Base-by-base conservation (phyloP, 2,888 invertebrate species). In the Xestia ashworthii region DNA sequence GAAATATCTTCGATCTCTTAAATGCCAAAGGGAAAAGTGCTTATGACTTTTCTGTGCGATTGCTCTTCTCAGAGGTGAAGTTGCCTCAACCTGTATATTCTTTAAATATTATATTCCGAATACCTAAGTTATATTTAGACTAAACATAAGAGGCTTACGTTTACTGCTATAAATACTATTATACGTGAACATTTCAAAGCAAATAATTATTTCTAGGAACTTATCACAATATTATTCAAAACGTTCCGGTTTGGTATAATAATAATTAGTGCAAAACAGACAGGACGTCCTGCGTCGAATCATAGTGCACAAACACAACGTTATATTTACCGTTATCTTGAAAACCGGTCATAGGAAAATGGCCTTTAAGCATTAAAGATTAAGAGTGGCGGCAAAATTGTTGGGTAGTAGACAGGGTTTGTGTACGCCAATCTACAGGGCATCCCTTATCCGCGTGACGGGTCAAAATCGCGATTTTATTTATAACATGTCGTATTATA, bases 401-500 rank as follows among this genome's bases (percentile, higher is more conserved):
- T 60, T 25, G 38, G 78, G 22, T 64, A 66, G 75, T 77, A 82
- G 85, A 62, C 11, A 48, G 41, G 48, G 71, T 65, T 80, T 73
- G 73, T 82, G 81, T 86, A 88, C 86, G 91, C 91, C 92, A 91
- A 94, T 94, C 93, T 92, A 90, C 87, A 88, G 93, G 92, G 91
- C 93, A 94, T 94, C 95, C 95, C 94, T 95, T 93, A 93, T 92
- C 91, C 93, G 93, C 94, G 93, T 95, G 95, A 95, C 95, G 95
- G 96, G 96, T 96, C 96, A 95, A 94, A 96, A 96, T 96, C 94
- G 96, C 96, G 93, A 96, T 96, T 95, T 96, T 96, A 96, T 96
- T 96, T 96, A 96, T 95, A 95, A 95, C 96, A 94, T 95, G 93
- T 94, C 92, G 93, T 94, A 93, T 92, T 94, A 94, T 92, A 94